Conservation (phyloP, 2,888 invertebrate species). For the Dione juno region DNA sequence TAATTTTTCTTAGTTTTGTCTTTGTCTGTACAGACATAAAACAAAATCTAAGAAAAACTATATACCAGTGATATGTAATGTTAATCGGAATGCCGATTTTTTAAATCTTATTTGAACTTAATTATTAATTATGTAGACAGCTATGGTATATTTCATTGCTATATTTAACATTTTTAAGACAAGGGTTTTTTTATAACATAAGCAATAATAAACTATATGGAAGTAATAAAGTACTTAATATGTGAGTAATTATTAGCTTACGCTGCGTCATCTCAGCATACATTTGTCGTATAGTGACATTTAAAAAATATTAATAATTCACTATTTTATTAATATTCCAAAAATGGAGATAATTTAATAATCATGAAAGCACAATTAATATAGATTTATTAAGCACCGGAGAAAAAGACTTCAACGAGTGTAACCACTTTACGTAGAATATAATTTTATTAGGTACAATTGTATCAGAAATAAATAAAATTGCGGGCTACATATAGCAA, state of each 20-base stretch:
- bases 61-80: too few species aligned
- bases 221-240: conserved; percentile 45
- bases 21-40: too few species aligned
- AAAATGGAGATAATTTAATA: too few species aligned
- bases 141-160: conserved; percentile 38
- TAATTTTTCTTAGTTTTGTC: too few species aligned
- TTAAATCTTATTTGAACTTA: conserved; percentile 30
- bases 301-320: conserved; percentile 48
- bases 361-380: too few species aligned
- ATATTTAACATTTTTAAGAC: conserved; percentile 31
- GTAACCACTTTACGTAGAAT: conserved; percentile 12
- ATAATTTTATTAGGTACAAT: too few species aligned
- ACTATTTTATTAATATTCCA: conserved; percentile 30
- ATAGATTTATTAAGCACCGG: background rate
- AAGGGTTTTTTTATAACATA: conserved; percentile 38
- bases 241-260: conserved; percentile 41
- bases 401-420: conserved; percentile 42
- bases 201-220: conserved; percentile 41
- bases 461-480: too few species aligned
- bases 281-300: conserved; percentile 39
- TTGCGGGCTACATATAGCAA: too few species aligned
- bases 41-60: too few species aligned
- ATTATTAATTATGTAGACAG: conserved; percentile 31
- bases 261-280: conserved; percentile 42
- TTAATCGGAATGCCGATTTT: conserved; percentile 25